phyloP scores from a whole-genome alignment of 2,797 vertebrate genomes.

The Pteronotus mesoamericanus region DNA sequence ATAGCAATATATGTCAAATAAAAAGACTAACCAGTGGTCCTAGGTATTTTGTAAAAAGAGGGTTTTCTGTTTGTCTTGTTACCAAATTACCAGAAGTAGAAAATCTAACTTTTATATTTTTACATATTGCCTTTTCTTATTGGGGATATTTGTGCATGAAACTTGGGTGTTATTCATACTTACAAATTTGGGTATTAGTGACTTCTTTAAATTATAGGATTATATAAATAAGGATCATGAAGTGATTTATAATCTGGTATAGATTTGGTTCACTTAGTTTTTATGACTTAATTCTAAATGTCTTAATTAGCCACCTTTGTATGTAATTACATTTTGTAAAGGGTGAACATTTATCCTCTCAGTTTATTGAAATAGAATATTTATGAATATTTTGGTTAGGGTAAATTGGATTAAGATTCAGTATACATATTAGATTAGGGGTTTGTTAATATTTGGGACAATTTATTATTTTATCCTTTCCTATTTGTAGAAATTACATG shows the following conservation, averaged over 20 bases:
- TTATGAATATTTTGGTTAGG: conserved; percentile 50
- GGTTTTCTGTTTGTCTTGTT: conserved; percentile 27
- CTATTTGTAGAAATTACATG: conserved; percentile 3
- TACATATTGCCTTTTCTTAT: not conserved
- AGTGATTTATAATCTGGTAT: conserved; percentile 16
- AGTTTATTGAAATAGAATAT: conserved; percentile 29
- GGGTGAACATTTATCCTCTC: conserved; percentile 2
- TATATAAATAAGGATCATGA: conserved; percentile 22
- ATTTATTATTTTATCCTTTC: conserved; percentile 14
- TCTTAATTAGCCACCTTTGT: conserved; percentile 29
- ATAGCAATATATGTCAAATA: not conserved
- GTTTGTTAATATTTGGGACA: conserved; percentile 36
- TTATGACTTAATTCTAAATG: conserved; percentile 39
- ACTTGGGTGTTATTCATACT: not conserved
- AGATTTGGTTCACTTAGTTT: conserved; percentile 39
- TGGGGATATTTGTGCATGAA: not conserved
- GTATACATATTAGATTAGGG: not conserved
- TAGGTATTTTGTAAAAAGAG: conserved; percentile 13
- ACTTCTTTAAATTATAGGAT: conserved; percentile 1
- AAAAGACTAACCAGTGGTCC: not conserved
- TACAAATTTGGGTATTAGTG: not conserved
- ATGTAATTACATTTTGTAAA: conserved; percentile 40
- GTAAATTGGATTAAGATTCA: conserved; percentile 21
- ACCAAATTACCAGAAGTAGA: conserved; percentile 13
- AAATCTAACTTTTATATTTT: not conserved